Base-by-base conservation (phyloP, 2,888 invertebrate species). In the Caenorhabditis afra region DNA sequence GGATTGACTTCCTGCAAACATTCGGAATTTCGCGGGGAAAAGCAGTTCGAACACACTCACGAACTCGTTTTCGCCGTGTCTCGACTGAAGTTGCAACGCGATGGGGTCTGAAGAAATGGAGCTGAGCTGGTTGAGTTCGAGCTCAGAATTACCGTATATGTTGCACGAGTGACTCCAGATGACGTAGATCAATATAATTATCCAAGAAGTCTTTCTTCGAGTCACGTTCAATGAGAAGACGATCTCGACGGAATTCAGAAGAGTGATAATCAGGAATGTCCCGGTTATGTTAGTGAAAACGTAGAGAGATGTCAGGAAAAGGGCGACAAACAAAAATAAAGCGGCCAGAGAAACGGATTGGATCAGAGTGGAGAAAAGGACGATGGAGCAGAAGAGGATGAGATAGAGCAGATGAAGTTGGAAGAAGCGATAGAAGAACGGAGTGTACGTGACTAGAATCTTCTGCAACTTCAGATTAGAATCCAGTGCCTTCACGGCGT, bases 111-210 rank as follows among this genome's bases (percentile, higher is more conserved):
- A 5, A 1, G 16, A 23, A 64, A 8, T 22, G 52, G 12, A 52
- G n/a, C 0, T 23, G 22, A 1, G 39, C 22, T 16, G 64, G n/a
- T n/a, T n/a, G n/a, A n/a, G n/a, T n/a, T n/a, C n/a, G 64, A 23
- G 39, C 64, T 45, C 11, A 45, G 14, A 45, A 14, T 16, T 47
- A 47, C 47, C 16, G 7, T 22, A 59, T 1, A 0, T 1, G 20
- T 68, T 68, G 44, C 68, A 59, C 3, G 68, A 52, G 18, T 44
- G 39, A 18, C 49, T 68, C 68, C 68, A 68, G 3, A 59, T 5
- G 4, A 58, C 50, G 18, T 59, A 68, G 11, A 44, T 7, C 0
- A 14, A 8, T 14, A 22, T 7, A 1, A 64, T 29, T 1, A 64
- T n/a, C 14, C n/a, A 12, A 10, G 52, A 44, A 14, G 23, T 0